These are phyloP conservation scores for Shargacucullia verbasci DNA, from an alignment of 2,888 invertebrate species.

Conservation along the genomic window DNA sequence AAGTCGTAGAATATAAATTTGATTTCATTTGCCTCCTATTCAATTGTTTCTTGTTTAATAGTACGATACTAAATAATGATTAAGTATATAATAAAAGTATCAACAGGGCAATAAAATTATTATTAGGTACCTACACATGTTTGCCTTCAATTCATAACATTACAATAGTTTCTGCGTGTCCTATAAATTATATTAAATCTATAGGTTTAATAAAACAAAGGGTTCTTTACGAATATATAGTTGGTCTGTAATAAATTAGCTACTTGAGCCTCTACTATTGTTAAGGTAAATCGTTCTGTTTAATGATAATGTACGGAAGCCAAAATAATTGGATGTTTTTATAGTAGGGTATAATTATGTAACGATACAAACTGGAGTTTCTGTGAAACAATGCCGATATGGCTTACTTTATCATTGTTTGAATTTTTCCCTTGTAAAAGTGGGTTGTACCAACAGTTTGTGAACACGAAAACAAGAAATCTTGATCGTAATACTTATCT, in stretches of 20 bases:
- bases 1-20: too few relatives aligned
- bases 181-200: conserved; percentile 12
- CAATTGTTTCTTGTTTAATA: too few relatives aligned
- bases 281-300: conserved; percentile 25
- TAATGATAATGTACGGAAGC: conserved; percentile 37
- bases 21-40: too few relatives aligned
- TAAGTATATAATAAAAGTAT: too few relatives aligned
- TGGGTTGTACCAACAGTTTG: too few relatives aligned
- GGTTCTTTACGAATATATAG: conserved; percentile 13
- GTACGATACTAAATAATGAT: too few relatives aligned
- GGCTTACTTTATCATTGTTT: conserved; percentile 20
- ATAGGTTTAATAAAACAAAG: conserved; percentile 23
- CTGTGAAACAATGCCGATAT: conserved; percentile 34
- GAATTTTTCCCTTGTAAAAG: background rate
- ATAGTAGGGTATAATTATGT: conserved; percentile 37
- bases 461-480: too few relatives aligned
- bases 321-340: conserved; percentile 33
- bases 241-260: conserved; percentile 33
- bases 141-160: background rate
- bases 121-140: background rate
- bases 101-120: too few relatives aligned
- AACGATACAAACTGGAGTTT: conserved; percentile 5
- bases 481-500: too few relatives aligned
- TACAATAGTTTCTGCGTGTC: background rate
- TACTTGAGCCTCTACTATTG: conserved; percentile 34